phyloP scores from a whole-genome alignment of 2,113 vertebrate species.

The Neolamprologus ventralis region DNA sequence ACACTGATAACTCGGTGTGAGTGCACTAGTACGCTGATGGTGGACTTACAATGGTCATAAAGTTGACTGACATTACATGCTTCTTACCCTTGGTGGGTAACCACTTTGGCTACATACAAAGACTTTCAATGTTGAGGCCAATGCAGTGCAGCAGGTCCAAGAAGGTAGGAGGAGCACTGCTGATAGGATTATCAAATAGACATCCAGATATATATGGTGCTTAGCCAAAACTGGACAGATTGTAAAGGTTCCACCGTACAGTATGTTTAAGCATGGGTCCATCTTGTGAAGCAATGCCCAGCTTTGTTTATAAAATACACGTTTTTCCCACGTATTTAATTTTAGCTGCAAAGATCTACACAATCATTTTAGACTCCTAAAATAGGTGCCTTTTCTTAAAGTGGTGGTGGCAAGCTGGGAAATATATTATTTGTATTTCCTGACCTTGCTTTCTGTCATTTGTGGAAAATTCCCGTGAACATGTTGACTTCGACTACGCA shows the following conservation, averaged over 20 bases:
- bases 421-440: not conserved
- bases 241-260: not conserved
- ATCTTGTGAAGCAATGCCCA: not conserved
- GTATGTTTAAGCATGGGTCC: not conserved
- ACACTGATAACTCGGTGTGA: not conserved
- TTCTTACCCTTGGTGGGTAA: not conserved
- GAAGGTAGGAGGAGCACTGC: not conserved
- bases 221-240: not conserved
- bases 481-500: not conserved
- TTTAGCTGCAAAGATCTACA: not conserved
- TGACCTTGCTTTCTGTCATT: not conserved
- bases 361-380: not conserved
- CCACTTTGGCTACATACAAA: not conserved
- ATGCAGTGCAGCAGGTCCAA: not conserved
- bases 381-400: not conserved
- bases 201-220: not conserved
- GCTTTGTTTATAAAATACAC: not conserved
- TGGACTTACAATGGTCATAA: not conserved
- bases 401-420: not conserved
- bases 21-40: not conserved
- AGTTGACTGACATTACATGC: not conserved
- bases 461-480: not conserved
- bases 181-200: not conserved
- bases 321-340: not conserved
- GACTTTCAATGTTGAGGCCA: rapidly evolving